phyloP scores from a whole-genome alignment of 2,888 invertebrate species.

The Netelia melanura region DNA sequence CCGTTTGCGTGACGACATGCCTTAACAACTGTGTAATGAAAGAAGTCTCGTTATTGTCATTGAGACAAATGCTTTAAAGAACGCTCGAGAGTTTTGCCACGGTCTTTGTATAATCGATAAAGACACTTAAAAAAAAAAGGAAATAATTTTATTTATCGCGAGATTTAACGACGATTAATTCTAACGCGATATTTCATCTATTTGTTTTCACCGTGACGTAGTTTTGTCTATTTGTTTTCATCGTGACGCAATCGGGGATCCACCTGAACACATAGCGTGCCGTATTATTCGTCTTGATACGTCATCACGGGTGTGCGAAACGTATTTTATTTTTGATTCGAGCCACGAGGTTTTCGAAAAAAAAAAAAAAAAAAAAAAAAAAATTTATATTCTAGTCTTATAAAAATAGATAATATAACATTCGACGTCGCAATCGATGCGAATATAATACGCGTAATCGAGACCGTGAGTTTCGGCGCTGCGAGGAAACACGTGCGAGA shows the following conservation, averaged over 20 bases:
- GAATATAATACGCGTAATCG: neutral
- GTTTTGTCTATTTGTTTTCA: neutral
- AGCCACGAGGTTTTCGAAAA: no score
- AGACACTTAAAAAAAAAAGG: neutral
- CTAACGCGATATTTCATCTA: neutral
- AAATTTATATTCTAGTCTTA: no score
- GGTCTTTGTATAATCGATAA: no score
- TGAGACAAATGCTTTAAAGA: slow-evolving; percentile 13
- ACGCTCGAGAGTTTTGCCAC: neutral
- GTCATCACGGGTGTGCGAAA: no score
- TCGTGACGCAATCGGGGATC: neutral
- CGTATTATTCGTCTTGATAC: neutral
- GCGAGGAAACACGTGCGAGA: neutral
- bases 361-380: no score
- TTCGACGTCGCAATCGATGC: neutral
- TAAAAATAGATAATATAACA: neutral
- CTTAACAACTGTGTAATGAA: no score
- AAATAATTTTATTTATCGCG: neutral
- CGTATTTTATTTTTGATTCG: no score
- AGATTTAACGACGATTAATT: neutral
- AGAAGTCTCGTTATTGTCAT: slow-evolving; percentile 8
- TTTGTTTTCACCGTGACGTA: neutral
- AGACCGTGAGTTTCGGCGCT: neutral
- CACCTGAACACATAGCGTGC: neutral
- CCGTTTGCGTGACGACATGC: no score